phyloP scores from a whole-genome alignment of 2,888 invertebrate species.

The Deroplatys truncata region DNA sequence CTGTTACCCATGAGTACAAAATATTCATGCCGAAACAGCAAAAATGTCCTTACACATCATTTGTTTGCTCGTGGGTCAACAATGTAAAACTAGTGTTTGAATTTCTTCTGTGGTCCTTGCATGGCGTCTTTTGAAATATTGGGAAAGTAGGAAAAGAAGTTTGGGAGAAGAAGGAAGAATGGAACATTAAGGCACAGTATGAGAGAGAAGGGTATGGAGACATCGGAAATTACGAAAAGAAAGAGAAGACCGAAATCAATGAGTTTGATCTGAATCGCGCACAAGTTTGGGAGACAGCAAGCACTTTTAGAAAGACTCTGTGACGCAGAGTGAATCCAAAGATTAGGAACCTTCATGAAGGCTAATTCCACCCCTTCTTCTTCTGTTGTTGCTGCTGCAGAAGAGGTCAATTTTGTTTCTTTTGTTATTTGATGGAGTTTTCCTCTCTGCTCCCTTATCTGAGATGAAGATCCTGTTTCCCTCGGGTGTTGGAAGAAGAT shows the following conservation, averaged over 20 bases:
- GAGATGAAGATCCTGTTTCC: not conserved
- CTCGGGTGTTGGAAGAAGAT: not conserved
- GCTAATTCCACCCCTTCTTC: not conserved
- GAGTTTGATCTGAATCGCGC: not conserved
- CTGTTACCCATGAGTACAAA: no score
- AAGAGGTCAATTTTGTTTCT: conserved; percentile 1
- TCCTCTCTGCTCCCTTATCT: not conserved
- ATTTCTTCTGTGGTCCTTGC: not conserved
- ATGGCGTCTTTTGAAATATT: not conserved
- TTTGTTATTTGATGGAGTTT: not conserved
- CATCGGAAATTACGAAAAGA: not conserved
- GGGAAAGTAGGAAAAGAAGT: not conserved
- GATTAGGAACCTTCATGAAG: not conserved
- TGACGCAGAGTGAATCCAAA: not conserved
- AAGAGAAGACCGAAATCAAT: not conserved
- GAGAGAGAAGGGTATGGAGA: not conserved
- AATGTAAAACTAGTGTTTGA: no score
- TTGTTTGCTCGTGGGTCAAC: no score
- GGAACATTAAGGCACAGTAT: not conserved
- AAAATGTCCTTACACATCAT: no score
- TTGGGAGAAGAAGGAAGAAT: not conserved
- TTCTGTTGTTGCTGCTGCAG: not conserved
- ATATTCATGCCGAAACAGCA: no score
- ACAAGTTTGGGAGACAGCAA: not conserved
- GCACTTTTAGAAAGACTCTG: not conserved